Evolutionary conservation across 2,797 vertebrate species (phyloP).

Genomic region (Sciaenops ocellatus): DNA sequence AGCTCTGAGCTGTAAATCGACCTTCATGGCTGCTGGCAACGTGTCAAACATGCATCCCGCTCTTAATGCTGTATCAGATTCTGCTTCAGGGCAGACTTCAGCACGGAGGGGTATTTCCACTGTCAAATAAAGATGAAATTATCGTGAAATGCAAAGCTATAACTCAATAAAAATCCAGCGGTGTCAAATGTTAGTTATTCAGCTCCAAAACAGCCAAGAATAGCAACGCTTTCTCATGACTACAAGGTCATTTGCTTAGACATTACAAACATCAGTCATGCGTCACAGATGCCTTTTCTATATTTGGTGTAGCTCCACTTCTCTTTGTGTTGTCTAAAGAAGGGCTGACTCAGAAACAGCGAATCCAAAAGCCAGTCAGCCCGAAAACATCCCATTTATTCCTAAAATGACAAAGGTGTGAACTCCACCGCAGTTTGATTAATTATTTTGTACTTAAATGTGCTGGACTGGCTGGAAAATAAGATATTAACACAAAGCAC

Average conservation of each 20-base stretch:
- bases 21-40: slow-evolving; percentile 27
- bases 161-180: neutral
- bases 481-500: neutral
- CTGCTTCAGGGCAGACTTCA: slow-evolving; percentile 2
- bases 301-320: slow-evolving; percentile 46
- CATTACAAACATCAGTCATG: slow-evolving; percentile 25
- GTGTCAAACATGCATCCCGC: slow-evolving; percentile 26
- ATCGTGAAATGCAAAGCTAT: neutral
- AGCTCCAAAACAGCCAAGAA: slow-evolving; percentile 24
- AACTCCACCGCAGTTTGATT: neutral
- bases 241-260: slow-evolving; percentile 39
- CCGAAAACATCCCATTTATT: slow-evolving; percentile 2
- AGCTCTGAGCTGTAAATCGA: neutral
- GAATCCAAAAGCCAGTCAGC: neutral
- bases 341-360: neutral
- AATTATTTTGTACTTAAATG: neutral
- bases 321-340: slow-evolving; percentile 5
- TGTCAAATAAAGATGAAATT: slow-evolving; percentile 5
- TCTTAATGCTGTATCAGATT: slow-evolving; percentile 9
- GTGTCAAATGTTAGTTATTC: slow-evolving; percentile 19
- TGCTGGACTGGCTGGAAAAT: neutral
- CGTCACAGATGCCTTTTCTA: slow-evolving; percentile 27
- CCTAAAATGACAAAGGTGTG: neutral
- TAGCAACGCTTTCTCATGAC: slow-evolving; percentile 38
- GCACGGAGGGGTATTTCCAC: slow-evolving; percentile 23